These are phyloP conservation scores for Agonopterix heracliana DNA, from an alignment of 2,888 invertebrate species.

Conservation along the genomic window DNA sequence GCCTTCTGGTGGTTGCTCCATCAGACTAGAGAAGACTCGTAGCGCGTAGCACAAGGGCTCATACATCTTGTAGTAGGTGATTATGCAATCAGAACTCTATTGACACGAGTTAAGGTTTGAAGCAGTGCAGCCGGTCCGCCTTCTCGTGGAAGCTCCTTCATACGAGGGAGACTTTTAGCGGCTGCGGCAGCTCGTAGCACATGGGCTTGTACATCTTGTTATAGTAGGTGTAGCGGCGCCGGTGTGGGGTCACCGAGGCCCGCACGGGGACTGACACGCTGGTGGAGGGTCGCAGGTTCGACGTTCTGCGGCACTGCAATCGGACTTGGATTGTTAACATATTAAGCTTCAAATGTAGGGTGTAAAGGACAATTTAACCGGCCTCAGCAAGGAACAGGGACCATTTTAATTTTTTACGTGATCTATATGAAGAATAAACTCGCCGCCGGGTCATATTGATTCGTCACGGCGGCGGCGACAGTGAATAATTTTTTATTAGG, in stretches of 20 bases:
- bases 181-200: slow-evolving; percentile 54
- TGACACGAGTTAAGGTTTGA: too few relatives aligned
- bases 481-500: too few relatives aligned
- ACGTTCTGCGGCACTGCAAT: slow-evolving; percentile 7
- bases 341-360: too few relatives aligned
- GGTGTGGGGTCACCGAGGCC: slow-evolving; percentile 53
- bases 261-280: slow-evolving; percentile 40
- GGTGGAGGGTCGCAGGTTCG: slow-evolving; percentile 4
- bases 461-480: too few relatives aligned
- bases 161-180: slow-evolving; percentile 53
- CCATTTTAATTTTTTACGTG: too few relatives aligned
- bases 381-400: too few relatives aligned
- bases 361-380: too few relatives aligned
- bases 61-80: slow-evolving; percentile 59
- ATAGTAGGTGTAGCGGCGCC: slow-evolving; percentile 70
- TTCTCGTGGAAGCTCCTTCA: slow-evolving; percentile 13
- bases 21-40: slow-evolving; percentile 51
- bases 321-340: background rate
- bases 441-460: too few relatives aligned
- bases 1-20: too few relatives aligned
- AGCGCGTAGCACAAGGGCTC: slow-evolving; percentile 58
- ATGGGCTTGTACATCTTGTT: slow-evolving; percentile 64
- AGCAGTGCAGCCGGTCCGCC: too few relatives aligned
- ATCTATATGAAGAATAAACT: too few relatives aligned
- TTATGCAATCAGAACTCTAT: too few relatives aligned